A percentile compares a stretch with the other conserved stretches of the same genome.
Conservation (phyloP, 2,113 vertebrate genomes). For the Elachura formosa region DNA sequence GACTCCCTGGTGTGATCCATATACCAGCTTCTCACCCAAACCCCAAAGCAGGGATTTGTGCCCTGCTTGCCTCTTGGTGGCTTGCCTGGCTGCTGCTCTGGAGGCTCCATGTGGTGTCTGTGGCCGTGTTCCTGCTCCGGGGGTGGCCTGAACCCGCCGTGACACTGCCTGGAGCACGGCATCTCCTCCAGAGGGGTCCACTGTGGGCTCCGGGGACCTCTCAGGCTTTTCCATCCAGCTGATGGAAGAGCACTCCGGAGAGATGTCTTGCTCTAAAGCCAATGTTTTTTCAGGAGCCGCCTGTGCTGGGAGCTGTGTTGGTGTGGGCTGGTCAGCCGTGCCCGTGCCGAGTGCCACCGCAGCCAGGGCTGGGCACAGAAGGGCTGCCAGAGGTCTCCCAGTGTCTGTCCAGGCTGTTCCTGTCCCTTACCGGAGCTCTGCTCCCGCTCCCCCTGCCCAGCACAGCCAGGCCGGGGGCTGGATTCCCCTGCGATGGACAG, state of each 20-base stretch:
- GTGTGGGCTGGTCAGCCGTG: rapidly evolving
- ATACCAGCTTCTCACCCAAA: neutral
- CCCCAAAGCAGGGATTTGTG: too few species aligned
- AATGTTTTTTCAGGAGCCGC: rapidly evolving
- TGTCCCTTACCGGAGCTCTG: rapidly evolving
- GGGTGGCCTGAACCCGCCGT: rapidly evolving
- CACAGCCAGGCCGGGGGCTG: neutral
- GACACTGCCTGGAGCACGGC: neutral
- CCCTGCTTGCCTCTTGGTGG: neutral
- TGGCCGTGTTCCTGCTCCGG: rapidly evolving
- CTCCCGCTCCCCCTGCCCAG: rapidly evolving
- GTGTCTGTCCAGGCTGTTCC: too few species aligned
- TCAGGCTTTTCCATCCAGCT: neutral
- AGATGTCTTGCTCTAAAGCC: rapidly evolving
- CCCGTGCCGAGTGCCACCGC: rapidly evolving
- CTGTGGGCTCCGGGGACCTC: neutral
- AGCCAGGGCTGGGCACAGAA: too few species aligned
- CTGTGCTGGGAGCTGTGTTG: rapidly evolving
- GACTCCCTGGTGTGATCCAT: rapidly evolving
- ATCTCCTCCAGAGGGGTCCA: rapidly evolving
- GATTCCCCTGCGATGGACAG: rapidly evolving
- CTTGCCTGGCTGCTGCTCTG: neutral
- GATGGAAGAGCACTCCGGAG: rapidly evolving
- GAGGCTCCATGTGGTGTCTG: rapidly evolving
- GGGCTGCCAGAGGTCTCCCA: too few species aligned